Evolutionary conservation across 1,140 invertebrate genomes (phyloP).

Genomic region (Chrysopa pallens): DNA sequence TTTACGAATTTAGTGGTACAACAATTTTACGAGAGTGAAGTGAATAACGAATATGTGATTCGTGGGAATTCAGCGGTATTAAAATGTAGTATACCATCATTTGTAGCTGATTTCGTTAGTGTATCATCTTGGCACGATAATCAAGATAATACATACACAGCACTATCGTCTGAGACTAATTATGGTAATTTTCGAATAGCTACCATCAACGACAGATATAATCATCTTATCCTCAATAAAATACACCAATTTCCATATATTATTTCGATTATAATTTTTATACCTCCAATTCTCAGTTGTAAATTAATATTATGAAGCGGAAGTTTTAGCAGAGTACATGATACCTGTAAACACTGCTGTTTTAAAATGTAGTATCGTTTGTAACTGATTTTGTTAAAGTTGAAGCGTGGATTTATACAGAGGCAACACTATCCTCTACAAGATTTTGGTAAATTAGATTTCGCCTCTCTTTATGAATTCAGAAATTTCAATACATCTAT

Average conservation of each 20-base stretch:
- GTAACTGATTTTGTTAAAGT: constrained; percentile 81
- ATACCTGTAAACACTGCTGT: constrained; percentile 83
- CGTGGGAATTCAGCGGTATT: constrained; percentile 83
- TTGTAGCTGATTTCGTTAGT: constrained; percentile 78
- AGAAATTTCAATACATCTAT: too few species aligned
- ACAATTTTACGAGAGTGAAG: constrained; percentile 76
- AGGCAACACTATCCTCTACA: constrained; percentile 32
- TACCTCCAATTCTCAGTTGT: constrained; percentile 43
- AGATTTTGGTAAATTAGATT: too few species aligned
- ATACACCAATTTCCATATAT: too few species aligned
- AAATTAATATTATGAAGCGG: constrained; percentile 71
- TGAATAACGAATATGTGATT: constrained; percentile 86
- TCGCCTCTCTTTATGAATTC: too few species aligned
- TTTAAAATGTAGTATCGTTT: constrained; percentile 79
- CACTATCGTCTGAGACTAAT: constrained; percentile 4
- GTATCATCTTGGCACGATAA: constrained; percentile 74
- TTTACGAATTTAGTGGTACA: constrained; percentile 49
- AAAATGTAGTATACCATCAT: constrained; percentile 82
- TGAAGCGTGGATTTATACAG: constrained; percentile 67
- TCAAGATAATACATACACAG: constrained; percentile 42
- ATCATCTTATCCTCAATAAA: too few species aligned
- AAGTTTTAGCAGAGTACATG: constrained; percentile 85
- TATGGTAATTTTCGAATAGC: not conserved
- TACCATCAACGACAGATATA: too few species aligned
- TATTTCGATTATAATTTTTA: too few species aligned